A percentile compares a stretch with the other conserved stretches of the same genome.
phyloP scores from a whole-genome alignment of 2,888 invertebrate genomes.

The Ophion ellenae region DNA sequence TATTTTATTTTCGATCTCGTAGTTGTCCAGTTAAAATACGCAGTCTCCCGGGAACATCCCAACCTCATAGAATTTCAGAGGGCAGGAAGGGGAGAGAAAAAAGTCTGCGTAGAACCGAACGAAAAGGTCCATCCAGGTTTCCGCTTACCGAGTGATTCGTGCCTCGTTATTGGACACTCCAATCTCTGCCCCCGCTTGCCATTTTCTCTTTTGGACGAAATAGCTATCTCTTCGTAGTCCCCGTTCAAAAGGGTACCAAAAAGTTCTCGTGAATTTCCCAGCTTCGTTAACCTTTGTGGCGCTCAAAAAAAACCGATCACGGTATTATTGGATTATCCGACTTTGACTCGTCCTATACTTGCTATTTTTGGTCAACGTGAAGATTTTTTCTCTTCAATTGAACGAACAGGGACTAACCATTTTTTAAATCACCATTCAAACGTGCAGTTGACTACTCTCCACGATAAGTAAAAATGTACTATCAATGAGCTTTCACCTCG shows the following conservation, averaged over 20 bases:
- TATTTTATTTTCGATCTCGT: neutral
- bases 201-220: neutral
- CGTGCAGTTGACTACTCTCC: neutral
- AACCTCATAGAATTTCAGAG: neutral
- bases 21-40: neutral
- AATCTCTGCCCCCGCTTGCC: neutral
- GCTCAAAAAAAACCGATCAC: constrained; percentile 3
- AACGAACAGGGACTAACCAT: neutral
- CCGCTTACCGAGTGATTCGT: constrained; percentile 55
- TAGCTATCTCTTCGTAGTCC: neutral
- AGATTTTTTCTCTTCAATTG: neutral
- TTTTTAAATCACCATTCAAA: neutral
- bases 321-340: neutral
- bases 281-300: constrained; percentile 21
- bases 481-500: neutral
- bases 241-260: constrained; percentile 6
- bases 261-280: constrained; percentile 23
- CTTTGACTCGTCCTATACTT: neutral
- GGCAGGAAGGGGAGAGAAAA: neutral
- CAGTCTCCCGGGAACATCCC: neutral
- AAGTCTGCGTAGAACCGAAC: neutral
- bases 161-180: constrained; percentile 34
- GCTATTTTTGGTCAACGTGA: neutral
- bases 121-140: constrained; percentile 50
- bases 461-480: neutral